Base-by-base conservation (phyloP, 2,888 invertebrate genomes). In the Chaitophorus viminalis region DNA sequence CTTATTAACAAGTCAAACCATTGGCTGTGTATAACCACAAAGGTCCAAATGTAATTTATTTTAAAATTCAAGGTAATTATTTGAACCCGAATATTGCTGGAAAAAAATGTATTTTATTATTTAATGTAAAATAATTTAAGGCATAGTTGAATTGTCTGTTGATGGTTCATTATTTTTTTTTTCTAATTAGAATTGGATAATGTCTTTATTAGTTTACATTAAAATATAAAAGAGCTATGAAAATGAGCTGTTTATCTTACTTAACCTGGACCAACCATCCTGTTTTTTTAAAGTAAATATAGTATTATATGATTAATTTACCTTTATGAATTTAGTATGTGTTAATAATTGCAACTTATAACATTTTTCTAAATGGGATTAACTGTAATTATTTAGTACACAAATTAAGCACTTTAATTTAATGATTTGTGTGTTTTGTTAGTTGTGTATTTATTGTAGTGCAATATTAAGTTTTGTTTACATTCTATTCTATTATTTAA, bases 381-480 rank as follows among this genome's bases (percentile, higher is more conserved):
- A 8, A 82, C 21, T 14, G 3, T 68, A 68, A n/a, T 77, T 14
- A 77, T 54, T 52, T 52, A 78, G 29, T 36, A 78, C 77, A 78
- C 14, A 65, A 65, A 68, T 68, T 25, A 86, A 36, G 70, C 78
- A 78, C 85, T 85, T 6, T 85, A 33, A n/a, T 65, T 65, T 68
- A n/a, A 11, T 18, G 6, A 68, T 17, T 68, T 31, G 31, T 74
- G 74, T 70, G 31, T 85, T 36, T 77, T 77, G 25, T 68, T 76
- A 84, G 46, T 52, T 46, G 68, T 68, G n/a, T 77, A 68, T 33
- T 68, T 68, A 75, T 65, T 5, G 31, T 84, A 84, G 84, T 68
- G 46, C 21, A 84, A 84, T 65, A 76, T 46, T 76, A 17, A 75
- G 31, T 84, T 76, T 68, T 84, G 76, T 75, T 84, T 46, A 84